These are phyloP conservation scores for Virgularia gustaviana DNA, from an alignment of 92 coral and sea anemone genomes.

Conservation along the genomic window DNA sequence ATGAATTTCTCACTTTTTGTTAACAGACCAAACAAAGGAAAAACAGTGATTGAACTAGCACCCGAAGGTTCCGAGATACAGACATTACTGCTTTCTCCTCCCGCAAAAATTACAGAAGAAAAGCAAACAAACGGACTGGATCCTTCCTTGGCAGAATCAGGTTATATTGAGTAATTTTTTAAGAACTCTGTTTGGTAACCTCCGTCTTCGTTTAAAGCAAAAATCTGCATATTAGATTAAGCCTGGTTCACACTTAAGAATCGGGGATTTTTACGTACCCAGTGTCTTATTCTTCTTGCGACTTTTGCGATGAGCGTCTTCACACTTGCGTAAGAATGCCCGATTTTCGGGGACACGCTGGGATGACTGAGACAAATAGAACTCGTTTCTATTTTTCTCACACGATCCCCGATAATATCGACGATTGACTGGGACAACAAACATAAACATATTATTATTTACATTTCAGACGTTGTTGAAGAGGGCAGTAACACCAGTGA, in stretches of 20 bases:
- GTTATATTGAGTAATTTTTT: no score
- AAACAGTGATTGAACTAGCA: conserved; percentile 68
- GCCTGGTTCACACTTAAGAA: not conserved
- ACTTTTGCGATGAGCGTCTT: no score
- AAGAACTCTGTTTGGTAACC: no score
- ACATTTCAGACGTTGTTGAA: not conserved
- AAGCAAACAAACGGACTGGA: conserved; percentile 21
- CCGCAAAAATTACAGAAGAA: conserved; percentile 18
- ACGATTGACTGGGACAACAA: no score
- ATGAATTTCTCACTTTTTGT: no score
- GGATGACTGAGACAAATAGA: no score
- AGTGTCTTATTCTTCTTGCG: not conserved
- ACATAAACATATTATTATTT: not conserved
- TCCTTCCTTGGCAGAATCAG: not conserved
- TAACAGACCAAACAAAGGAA: conserved; percentile 62
- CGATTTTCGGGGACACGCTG: no score
- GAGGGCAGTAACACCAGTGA: conserved; percentile 5
- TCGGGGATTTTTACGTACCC: no score
- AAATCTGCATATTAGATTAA: not conserved
- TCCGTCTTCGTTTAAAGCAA: not conserved
- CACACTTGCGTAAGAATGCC: not conserved
- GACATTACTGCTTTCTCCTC: conserved; percentile 43
- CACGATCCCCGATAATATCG: no score
- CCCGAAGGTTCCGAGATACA: conserved; percentile 58
- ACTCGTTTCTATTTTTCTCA: no score